Base-by-base conservation (phyloP, 2,113 vertebrate genomes). In the Morone saxatilis region DNA sequence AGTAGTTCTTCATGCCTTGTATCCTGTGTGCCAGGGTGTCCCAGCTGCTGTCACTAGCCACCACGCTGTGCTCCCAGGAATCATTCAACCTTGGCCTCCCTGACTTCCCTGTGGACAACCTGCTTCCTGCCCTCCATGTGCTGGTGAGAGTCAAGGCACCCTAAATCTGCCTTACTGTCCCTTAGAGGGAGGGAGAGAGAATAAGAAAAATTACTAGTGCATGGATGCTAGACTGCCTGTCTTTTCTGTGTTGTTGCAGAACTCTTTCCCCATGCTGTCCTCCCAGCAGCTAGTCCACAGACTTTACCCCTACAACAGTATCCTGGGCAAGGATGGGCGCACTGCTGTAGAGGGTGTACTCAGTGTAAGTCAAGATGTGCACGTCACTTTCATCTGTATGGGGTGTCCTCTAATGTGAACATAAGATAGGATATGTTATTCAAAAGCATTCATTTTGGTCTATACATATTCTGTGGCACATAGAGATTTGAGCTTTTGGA, bases 71-170 rank as follows among this genome's bases (percentile, higher is more conserved):
- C 93, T 98, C 98, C 53, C 97, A 98, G 95, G 98, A 99, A 93
- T 99, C 98, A 8, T 95, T 97, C 76, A 89, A 86, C 22, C 56
- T 99, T 72, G 97, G 97, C 76, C 96, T 99, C 75, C 98, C 98
- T 70, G 97, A 99, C 94, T 99, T 99, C 91, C 98, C 98, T 76
- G 91, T 98, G 92, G 98, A 99, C 93, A 98, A 95, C 88, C 94
- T 99, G 76, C 93, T 96, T 3, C 93, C 96, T 79, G 97, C 96
- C 47, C 88, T 99, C 90, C 93, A 94, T 75, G 92, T 99, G 86
- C 91, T 99, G 96, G 98, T 99, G 95, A 93, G 96, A 60, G 13
- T 22, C 10, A 31, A 9, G 19, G 2, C 36, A 7, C 38, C 0
- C 1, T 25, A 14, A 19, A 43, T 65, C 38, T 7, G 43, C 25